Evolutionary conservation across 2,113 vertebrate genomes (phyloP), one percentile per base, ranked within the genome.

Genomic region (Acanthisitta chloris): DNA sequence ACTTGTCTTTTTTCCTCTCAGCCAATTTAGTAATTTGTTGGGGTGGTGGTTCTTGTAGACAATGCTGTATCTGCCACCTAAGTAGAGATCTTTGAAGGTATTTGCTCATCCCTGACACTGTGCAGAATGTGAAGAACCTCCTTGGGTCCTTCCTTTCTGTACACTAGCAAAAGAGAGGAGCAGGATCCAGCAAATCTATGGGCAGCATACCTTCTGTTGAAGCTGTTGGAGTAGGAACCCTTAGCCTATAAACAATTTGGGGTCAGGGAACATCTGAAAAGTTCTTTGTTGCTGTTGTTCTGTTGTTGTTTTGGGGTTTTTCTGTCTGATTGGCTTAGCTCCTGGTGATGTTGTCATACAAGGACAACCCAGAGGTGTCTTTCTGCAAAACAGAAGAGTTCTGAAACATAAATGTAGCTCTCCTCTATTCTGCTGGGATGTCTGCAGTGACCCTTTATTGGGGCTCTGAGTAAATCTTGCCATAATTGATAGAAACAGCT

Each of bases 401-500:
- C 58, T 90, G 46, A 49, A 96, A 77, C 42, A 24, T 33, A 90
- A 77, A 77, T 17, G 67, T 71, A 67, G 69, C 15, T 77, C 46
- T 90, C 24, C 49, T 83, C 67, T 59, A 8, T 71, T 79, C 61
- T 61, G 14, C 43, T 78, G 36, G 26, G 33, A 71, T 76, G 72
- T 84, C 88, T 92, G 66, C 83, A 86, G 61, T 96, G 93, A 95
- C 92, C 96, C 38, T 81, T 43, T 96, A 91, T 65, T 97, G 88
- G 90, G 92, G 31, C 92, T 86, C 88, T 69, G 80, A 96, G 76
- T 84, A 86, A 95, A 93, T 96, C 95, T 94, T 88, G 31, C 92
- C 57, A 21, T 96, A 95, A 97, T 95, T 96, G 93, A 96, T 94
- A 94, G 95, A 94, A 97, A 96, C 88, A 94, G 72, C 80, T 96